Conservation (phyloP, 35 echinoderm and acorn worm genomes). For the Ophiothrix spiculata region DNA sequence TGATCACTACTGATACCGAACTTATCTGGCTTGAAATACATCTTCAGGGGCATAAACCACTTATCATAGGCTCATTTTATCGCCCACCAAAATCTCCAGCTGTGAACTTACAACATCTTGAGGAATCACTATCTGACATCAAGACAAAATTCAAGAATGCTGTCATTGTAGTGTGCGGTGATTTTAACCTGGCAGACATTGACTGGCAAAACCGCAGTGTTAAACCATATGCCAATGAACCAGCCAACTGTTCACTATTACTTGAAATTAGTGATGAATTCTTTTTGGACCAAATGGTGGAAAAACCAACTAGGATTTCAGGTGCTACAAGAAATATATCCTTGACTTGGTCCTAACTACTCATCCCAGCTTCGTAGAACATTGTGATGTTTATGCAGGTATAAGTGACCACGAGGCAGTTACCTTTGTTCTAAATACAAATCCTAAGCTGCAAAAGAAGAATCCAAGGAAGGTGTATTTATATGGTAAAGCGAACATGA, state of each 20-base stretch:
- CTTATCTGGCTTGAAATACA: background rate
- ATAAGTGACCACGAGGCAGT: conserved; percentile 28
- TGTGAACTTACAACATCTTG: conserved; percentile 10
- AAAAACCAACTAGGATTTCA: conserved; percentile 9
- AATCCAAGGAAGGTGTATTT: conserved; percentile 10
- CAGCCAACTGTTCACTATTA: conserved; percentile 9
- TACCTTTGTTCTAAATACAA: conserved; percentile 9
- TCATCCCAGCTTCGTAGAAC: conserved; percentile 23
- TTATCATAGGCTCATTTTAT: no score
- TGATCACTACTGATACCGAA: conserved; percentile 5
- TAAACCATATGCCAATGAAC: no score
- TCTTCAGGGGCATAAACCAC: conserved; percentile 26
- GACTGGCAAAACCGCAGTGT: conserved; percentile 29
- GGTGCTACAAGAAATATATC: conserved; percentile 29
- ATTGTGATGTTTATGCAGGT: conserved; percentile 29
- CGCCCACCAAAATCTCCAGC: conserved; percentile 20
- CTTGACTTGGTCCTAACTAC: conserved; percentile 30
- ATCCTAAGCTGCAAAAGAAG: conserved; percentile 25
- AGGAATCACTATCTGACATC: conserved; percentile 14
- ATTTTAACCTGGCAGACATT: conserved; percentile 47
- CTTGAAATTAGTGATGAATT: background rate
- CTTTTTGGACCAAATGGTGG: no score
- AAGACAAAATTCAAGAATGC: background rate
- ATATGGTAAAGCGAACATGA: conserved; percentile 11
- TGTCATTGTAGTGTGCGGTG: conserved; percentile 29